Conservation (phyloP, 1,140 invertebrate species). For the Pogonus chalceus region DNA sequence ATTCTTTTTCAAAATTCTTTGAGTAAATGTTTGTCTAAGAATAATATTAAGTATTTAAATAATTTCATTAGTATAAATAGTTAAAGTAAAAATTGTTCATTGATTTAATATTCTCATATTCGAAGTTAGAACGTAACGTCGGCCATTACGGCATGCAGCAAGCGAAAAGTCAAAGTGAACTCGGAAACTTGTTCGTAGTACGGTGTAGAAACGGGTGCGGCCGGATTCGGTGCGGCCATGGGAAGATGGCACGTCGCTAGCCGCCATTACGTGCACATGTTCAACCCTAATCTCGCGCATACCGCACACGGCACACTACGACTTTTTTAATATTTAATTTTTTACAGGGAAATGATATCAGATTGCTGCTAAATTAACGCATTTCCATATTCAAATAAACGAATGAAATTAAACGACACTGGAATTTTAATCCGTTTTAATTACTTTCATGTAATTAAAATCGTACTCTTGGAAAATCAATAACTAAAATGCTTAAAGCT, state of each 20-base stretch:
- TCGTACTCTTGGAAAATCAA: too few relatives aligned
- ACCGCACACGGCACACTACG: neutral
- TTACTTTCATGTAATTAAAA: too few relatives aligned
- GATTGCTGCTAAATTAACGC: neutral
- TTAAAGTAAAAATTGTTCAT: too few relatives aligned
- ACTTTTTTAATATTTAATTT: constrained; percentile 1
- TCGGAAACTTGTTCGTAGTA: too few relatives aligned
- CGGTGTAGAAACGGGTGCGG: too few relatives aligned
- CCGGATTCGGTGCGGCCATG: neutral
- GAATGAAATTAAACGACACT: neutral
- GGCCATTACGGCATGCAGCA: neutral
- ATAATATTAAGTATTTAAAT: too few relatives aligned
- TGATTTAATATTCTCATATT: too few relatives aligned
- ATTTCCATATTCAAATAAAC: neutral
- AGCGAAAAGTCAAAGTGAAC: neutral
- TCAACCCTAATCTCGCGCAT: neutral
- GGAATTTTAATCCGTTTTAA: neutral
- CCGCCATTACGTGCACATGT: constrained; percentile 4
- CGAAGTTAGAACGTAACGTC: too few relatives aligned
- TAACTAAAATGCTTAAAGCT: too few relatives aligned
- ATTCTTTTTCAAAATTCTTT: too few relatives aligned
- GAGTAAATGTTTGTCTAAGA: too few relatives aligned
- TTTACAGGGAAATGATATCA: neutral
- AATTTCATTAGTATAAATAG: too few relatives aligned
- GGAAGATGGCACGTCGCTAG: neutral